Evolutionary conservation across 1,140 invertebrate species (phyloP), one percentile per base, ranked within the genome.

Genomic region (Dendroctonus valens): DNA sequence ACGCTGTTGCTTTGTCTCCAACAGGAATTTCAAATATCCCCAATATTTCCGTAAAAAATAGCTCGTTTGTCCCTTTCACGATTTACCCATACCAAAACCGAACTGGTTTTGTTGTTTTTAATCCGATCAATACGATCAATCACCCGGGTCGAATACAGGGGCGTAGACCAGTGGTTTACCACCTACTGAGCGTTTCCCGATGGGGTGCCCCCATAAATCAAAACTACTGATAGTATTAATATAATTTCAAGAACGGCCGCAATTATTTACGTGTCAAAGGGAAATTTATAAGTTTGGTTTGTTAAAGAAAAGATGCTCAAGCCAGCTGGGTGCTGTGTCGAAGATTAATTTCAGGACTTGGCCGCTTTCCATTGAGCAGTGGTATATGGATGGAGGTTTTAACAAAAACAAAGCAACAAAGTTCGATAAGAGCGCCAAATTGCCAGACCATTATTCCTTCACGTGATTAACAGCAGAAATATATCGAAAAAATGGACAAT

Each of bases 191-290:
- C 41, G 53, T 50, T 50, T 48, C 62, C 41, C 62, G 37, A 50
- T 38, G 62, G 62, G 62, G 39, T 38, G 53, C 15, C 51, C 46
- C 52, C 9, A 65, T 65, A 65, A 65, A 65, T 65, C 62, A 65
- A 65, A 65, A 65, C 62, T 65, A 65, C 62, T 55, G 62, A 65
- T 65, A 65, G 62, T 65, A 65, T 65, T 65, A 65, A 65, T 65
- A 65, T 57, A 65, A 65, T 65, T 65, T 65, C 40, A 50, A 55
- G 62, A 65, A 65, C 62, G 42, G 62, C 8, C 53, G 62, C 62
- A 65, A 65, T 65, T 65, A 65, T 65, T 65, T 57, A 65, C 53
- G 53, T 65, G 62, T 65, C 62, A 65, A 65, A 65, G 53, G 52
- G 37, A 55, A 65, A 65, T 65, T 65, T 65, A 65, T 65, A 55